Base-by-base conservation (phyloP, 2,797 vertebrate species). In the Anguilla anguilla region DNA sequence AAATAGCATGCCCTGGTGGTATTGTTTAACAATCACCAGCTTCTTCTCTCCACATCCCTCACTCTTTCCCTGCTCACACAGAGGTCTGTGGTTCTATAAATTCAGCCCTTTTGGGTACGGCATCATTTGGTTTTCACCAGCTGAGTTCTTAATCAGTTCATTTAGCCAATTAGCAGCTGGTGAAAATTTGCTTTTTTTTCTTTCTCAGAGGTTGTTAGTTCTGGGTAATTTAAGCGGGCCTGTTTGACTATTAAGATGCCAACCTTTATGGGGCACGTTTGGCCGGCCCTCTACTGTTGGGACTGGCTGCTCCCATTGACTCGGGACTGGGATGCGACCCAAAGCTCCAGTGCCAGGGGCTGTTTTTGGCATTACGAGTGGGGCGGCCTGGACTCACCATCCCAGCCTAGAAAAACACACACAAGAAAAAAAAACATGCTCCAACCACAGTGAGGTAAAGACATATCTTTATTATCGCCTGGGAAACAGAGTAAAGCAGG, bases 71-170 rank as follows among this genome's bases (percentile, higher is more conserved):
- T 46, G 3, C 22, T 19, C 17, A 9, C 35, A 19, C 31, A 79
- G 35, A 6, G 74, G 74, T 19, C 74, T 22, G 35, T 22, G 39
- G 15, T 19, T 46, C 39, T 25, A 79, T 79, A 46, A 46, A 79
- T 22, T 7, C 74, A 79, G 46, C 51, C 79, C 79, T 49, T 82
- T 51, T 9, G 43, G 46, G 79, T n/a, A 51, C 6, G 3, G 43
- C 43, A n/a, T 82, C 72, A 87, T 64, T 87, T 81, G 59, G 55
- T 83, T 49, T n/a, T 1, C 79, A 83, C 39, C 81, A 69, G 86
- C 39, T n/a, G 51, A 53, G 46, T 79, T 61, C 86, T 87, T 53
- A 87, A 83, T 87, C 77, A 83, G 64, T 59, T 83, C 46, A 87
- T 87, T 67, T 49, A 67, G 82, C 77, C 15, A 51, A 87, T 83